A percentile compares a stretch with the other conserved stretches of the same genome.
phyloP scores from a whole-genome alignment of 2,113 vertebrate species.

The Atrichornis clamosus region DNA sequence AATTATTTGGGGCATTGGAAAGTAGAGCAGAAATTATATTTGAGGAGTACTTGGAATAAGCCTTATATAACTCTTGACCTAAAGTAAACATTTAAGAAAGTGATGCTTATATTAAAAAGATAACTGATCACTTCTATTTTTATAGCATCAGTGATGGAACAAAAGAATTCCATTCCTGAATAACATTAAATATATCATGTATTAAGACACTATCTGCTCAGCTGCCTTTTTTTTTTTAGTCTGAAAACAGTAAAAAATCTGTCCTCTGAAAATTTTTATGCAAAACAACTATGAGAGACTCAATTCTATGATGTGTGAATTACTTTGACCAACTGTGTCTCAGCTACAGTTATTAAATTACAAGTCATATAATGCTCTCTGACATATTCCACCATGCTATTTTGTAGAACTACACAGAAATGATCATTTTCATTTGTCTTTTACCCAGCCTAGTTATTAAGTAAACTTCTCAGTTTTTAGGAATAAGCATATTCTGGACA shows the following conservation, averaged over 20 bases:
- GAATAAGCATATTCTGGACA: background rate
- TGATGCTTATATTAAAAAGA: background rate
- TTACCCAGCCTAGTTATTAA: background rate
- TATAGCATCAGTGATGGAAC: background rate
- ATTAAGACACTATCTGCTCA: background rate
- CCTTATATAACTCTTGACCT: background rate
- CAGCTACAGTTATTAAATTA: background rate
- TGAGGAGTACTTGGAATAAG: background rate
- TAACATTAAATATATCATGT: background rate
- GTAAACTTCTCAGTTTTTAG: background rate
- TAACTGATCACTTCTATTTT: background rate
- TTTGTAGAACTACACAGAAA: background rate
- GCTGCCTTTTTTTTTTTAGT: background rate
- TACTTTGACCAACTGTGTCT: background rate
- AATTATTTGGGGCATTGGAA: constrained; percentile 9
- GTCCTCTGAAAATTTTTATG: background rate
- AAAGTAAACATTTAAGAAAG: background rate
- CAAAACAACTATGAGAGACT: background rate
- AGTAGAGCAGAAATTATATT: constrained; percentile 11
- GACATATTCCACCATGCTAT: background rate
- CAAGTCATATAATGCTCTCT: background rate
- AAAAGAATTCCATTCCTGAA: background rate
- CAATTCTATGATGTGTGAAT: background rate
- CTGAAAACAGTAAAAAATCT: background rate
- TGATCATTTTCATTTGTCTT: background rate